Evolutionary conservation across 2,888 invertebrate species (phyloP), one percentile per base, ranked within the genome.

Genomic region (Venusia cambrica): DNA sequence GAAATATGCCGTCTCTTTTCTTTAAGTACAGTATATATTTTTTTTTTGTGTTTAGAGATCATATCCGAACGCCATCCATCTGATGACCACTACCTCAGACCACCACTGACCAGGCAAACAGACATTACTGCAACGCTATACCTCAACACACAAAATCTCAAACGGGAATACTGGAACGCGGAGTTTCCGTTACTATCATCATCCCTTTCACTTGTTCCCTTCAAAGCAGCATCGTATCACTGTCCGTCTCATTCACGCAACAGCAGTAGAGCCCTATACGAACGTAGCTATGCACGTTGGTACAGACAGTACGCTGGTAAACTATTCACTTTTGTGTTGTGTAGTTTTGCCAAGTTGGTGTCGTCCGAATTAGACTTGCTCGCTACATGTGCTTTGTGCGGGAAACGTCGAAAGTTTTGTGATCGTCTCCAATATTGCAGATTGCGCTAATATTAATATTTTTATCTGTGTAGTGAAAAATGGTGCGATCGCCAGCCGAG

Each of bases 161-260:
- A 76, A 78, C 77, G 72, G 78, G 77, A 78, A 81, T 79, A 75
- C 81, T 81, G 77, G 81, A 81, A 54, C 45, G 51, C 51, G 39
- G 48, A 54, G 54, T 48, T 29, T 30, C 51, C 50, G 51, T 54
- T 67, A 59, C 53, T 61, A 62, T 38, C 37, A 8, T 43, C 44
- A 33, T 78, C 78, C 59, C 69, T 45, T 51, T 81, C 62, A 16
- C 38, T 38, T 54, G 28, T 38, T 21, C 42, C 42, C 28, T 38
- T 16, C 26, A 4, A 21, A 9, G n/a, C n/a, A 24, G 27, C 32
- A 9, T 15, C 19, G 8, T 14, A 5, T 30, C 32, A 6, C 51
- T 44, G 20, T 64, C 70, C 50, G 46, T 66, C 71, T 53, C 62
- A 45, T 40, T 68, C 72, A 49, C 22, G 37, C 43, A 30, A 21